These are phyloP conservation scores for Melipona beecheii DNA, from an alignment of 2,888 invertebrate species.

Conservation along the genomic window DNA sequence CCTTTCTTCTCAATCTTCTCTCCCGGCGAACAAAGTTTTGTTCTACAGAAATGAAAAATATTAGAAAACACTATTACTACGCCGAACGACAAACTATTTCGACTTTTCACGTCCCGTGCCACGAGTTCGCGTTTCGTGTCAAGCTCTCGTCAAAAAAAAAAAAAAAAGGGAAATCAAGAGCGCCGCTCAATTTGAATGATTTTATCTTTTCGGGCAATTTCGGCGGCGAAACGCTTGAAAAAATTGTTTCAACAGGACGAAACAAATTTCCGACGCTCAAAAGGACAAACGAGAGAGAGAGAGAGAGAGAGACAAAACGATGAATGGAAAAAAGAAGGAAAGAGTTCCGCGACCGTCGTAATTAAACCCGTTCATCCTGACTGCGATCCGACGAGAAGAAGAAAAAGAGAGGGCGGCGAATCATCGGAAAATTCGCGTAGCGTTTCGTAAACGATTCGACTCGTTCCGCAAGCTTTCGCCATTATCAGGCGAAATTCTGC, in stretches of 20 bases:
- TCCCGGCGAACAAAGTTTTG: no score
- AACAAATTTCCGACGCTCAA: conserved; percentile 50
- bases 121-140: no score
- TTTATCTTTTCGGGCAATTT: neutral
- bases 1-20: no score
- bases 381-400: conserved; percentile 64
- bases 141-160: no score
- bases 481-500: conserved; percentile 1
- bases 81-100: no score
- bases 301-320: neutral
- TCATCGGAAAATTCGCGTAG: conserved; percentile 25
- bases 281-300: neutral
- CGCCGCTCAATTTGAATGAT: neutral
- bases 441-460: conserved; percentile 15
- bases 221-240: neutral
- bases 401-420: conserved; percentile 13
- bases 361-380: conserved; percentile 74
- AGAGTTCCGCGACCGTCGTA: conserved; percentile 53
- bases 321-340: conserved; percentile 34
- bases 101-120: no score
- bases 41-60: no score
- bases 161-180: neutral
- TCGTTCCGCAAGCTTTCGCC: conserved; percentile 9
- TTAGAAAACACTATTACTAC: no score
- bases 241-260: conserved; percentile 36